A percentile compares a stretch with the other conserved stretches of the same genome.
phyloP scores from a whole-genome alignment of 1,140 invertebrate species.

The Hirudo medicinalis region DNA sequence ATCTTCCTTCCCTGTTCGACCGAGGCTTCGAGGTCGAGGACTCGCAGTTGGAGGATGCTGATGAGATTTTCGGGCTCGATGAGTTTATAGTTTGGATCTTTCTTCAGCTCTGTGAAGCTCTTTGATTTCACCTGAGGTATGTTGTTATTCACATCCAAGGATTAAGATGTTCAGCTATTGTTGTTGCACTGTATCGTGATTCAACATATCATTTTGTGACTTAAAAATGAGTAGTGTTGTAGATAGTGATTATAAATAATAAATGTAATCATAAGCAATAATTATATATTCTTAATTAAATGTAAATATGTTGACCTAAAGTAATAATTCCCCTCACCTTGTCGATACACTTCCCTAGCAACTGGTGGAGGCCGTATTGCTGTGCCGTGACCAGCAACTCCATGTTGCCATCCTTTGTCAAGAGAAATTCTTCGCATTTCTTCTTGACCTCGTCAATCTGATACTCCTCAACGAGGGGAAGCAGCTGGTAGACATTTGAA shows the following conservation, averaged over 20 bases:
- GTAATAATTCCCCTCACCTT: slow-evolving; percentile 17
- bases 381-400: slow-evolving; percentile 28
- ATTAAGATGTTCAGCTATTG: too few species aligned
- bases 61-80: slow-evolving; percentile 23
- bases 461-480: slow-evolving; percentile 33
- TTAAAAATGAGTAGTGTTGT: too few species aligned
- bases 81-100: slow-evolving; percentile 20
- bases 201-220: too few species aligned
- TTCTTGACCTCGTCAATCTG: slow-evolving; percentile 31
- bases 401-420: slow-evolving; percentile 26
- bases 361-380: slow-evolving; percentile 26
- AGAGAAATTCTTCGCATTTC: slow-evolving; percentile 32
- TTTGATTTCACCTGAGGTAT: slow-evolving; percentile 14
- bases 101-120: slow-evolving; percentile 21
- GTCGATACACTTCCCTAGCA: slow-evolving; percentile 28
- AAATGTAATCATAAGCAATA: too few species aligned
- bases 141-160: not conserved
- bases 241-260: too few species aligned
- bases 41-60: slow-evolving; percentile 19
- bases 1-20: slow-evolving; percentile 16
- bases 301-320: too few species aligned
- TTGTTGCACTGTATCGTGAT: too few species aligned
- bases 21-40: slow-evolving; percentile 17
- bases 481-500: slow-evolving; percentile 28
- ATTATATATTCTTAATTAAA: not conserved